A percentile compares a stretch with the other conserved stretches of the same genome.
These are phyloP conservation scores for Metellina segmentata DNA, from an alignment of 2,888 invertebrate genomes.

Conservation along the genomic window DNA sequence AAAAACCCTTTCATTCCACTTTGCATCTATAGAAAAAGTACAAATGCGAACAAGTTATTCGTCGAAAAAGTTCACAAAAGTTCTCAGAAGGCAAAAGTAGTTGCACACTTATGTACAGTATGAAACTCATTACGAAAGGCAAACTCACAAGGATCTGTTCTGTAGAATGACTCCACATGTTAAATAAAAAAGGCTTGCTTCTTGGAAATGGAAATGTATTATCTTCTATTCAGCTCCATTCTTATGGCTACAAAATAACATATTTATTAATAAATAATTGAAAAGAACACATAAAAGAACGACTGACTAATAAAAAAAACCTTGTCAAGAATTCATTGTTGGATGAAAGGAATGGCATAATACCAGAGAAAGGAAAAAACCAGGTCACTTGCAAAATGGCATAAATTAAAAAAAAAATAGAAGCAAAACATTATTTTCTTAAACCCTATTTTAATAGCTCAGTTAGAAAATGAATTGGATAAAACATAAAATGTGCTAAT, in stretches of 20 bases:
- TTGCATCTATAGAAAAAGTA: slow-evolving; percentile 72
- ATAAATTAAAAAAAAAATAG: too few relatives aligned
- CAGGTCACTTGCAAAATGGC: too few relatives aligned
- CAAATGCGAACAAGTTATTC: slow-evolving; percentile 65
- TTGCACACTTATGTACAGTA: slow-evolving; percentile 74
- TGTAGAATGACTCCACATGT: slow-evolving; percentile 46
- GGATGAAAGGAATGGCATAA: too few relatives aligned
- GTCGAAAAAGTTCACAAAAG: slow-evolving; percentile 64
- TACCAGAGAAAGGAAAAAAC: too few relatives aligned
- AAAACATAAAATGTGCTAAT: too few relatives aligned
- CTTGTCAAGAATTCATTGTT: too few relatives aligned
- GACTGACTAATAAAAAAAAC: too few relatives aligned
- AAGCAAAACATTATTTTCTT: too few relatives aligned
- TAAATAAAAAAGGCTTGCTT: slow-evolving; percentile 38
- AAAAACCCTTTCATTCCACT: slow-evolving; percentile 24
- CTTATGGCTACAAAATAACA: slow-evolving; percentile 72
- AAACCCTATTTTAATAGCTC: too few relatives aligned
- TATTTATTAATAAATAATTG: too few relatives aligned
- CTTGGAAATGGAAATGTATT: slow-evolving; percentile 54
- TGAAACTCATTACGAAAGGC: slow-evolving; percentile 73
- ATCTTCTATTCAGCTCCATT: slow-evolving; percentile 77
- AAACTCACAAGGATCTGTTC: slow-evolving; percentile 66
- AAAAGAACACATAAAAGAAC: too few relatives aligned
- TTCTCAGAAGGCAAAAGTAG: slow-evolving; percentile 75
- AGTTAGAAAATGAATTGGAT: too few relatives aligned